Base-by-base conservation (phyloP, 1,140 invertebrate species). In the Ips typographus region DNA sequence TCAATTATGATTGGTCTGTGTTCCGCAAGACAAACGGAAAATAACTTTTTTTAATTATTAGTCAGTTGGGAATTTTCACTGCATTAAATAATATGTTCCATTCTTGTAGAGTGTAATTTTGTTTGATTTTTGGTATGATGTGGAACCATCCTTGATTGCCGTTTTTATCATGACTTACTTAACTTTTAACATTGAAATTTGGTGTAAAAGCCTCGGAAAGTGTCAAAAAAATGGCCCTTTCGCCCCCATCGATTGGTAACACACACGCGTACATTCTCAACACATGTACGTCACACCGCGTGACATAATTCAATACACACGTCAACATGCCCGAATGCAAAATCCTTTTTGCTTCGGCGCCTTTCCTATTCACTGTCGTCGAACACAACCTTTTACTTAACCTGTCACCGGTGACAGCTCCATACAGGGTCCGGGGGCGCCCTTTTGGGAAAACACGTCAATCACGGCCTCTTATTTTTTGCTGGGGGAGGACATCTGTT, bases 381-480 rank as follows among this genome's bases (percentile, higher is more conserved):
- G 64, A 66, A 66, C 64, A 66, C 64, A 66, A 66, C 64, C 64
- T 66, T 66, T 66, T 66, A 66, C 64, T 66, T 66, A 66, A 44
- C 64, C 64, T 66, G 64, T 66, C 64, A 66, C 39, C 43, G 58
- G 64, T 66, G 64, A 66, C 64, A 66, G 64, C 64, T 57, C 49
- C 57, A 58, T 66, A 56, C 62, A 7, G 55, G 41, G 55, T 56
- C 52, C 40, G 4, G 37, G 64, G 64, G 40, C n/a, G 51, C 51
- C 51, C 51, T 56, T 65, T 65, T 43, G 63, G 63, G 63, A 65
- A 65, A 65, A 65, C 37, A 55, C 51, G 63, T 65, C 63, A 65
- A 65, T 65, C 63, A 65, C 51, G 43, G 5, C 43, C 5, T 56
- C 40, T 65, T 43, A 63, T 52, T 43, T 40, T 52, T 65, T 65